phyloP scores from a whole-genome alignment of 1,140 invertebrate genomes.

The Drosophila setifemur region DNA sequence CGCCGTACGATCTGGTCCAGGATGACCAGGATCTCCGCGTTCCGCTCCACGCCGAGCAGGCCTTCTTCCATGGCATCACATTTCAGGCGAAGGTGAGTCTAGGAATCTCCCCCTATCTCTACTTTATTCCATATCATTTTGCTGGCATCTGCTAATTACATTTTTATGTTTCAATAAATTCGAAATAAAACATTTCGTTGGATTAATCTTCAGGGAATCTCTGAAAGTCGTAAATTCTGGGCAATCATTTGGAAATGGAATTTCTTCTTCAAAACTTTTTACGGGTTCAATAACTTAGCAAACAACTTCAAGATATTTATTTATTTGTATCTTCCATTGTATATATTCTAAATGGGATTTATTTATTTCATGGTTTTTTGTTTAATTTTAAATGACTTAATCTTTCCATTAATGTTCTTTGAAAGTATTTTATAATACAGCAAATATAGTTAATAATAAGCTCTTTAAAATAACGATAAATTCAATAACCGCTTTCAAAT shows the following conservation, averaged over 20 bases:
- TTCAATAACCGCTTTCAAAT: too few species aligned
- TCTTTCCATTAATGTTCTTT: too few species aligned
- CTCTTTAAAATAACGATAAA: too few species aligned
- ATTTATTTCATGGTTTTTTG: too few species aligned
- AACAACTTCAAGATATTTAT: too few species aligned
- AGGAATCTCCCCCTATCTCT: too few species aligned
- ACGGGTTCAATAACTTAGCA: too few species aligned
- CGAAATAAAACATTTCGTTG: conserved; percentile 13
- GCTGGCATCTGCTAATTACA: neutral
- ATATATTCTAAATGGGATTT: too few species aligned
- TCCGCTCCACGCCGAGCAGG: conserved; percentile 96
- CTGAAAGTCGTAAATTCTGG: neutral
- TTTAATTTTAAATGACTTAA: too few species aligned
- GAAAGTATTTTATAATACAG: too few species aligned
- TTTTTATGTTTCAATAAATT: conserved; percentile 37
- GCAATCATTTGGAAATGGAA: neutral
- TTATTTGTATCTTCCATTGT: too few species aligned
- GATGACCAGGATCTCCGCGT: conserved; percentile 97
- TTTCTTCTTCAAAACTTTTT: neutral
- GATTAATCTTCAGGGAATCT: neutral
- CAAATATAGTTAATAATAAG: too few species aligned
- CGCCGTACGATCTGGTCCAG: conserved; percentile 96
- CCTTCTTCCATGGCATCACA: conserved; percentile 97
- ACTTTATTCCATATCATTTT: neutral
- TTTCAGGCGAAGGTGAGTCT: conserved; percentile 96